A percentile compares a stretch with the other conserved stretches of the same genome.
Evolutionary conservation across 2,113 vertebrate species (phyloP).

Genomic region (Sturnira hondurensis): DNA sequence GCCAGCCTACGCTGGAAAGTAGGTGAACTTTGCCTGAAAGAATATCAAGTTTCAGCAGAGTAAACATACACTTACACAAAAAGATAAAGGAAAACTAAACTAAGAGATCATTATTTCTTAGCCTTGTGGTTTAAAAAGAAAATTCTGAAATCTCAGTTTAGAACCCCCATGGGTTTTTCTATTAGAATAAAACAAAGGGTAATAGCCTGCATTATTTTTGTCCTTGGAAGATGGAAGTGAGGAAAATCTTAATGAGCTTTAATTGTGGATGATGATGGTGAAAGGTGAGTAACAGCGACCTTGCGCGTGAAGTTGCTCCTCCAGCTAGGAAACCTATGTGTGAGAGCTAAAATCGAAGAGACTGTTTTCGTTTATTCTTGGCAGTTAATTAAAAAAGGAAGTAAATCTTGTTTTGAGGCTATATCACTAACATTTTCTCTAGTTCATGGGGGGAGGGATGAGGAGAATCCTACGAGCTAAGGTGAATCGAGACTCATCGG

Average conservation of each 20-base stretch:
- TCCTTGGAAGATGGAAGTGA: constrained; percentile 64
- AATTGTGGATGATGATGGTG: constrained; percentile 43
- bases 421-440: not conserved
- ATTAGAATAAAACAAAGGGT: constrained; percentile 57
- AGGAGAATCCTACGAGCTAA: not conserved
- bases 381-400: constrained; percentile 62
- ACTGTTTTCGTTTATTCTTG: constrained; percentile 64
- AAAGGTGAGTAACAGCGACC: constrained; percentile 46
- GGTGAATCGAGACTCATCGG: not conserved
- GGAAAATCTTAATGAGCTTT: constrained; percentile 67
- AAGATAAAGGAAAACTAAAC: constrained; percentile 43
- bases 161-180: constrained; percentile 17
- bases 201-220: constrained; percentile 58
- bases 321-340: constrained; percentile 20
- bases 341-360: constrained; percentile 26
- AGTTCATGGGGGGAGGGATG: not conserved
- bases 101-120: constrained; percentile 54
- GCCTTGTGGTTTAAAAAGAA: constrained; percentile 42
- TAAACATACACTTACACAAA: constrained; percentile 26
- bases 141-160: constrained; percentile 44
- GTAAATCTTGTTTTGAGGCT: constrained; percentile 47
- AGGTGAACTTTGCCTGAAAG: constrained; percentile 25
- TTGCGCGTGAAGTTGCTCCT: constrained; percentile 38
- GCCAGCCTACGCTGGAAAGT: not conserved
- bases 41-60: constrained; percentile 19